phyloP scores from a whole-genome alignment of 2,888 invertebrate genomes.

The Eupithecia inturbata region DNA sequence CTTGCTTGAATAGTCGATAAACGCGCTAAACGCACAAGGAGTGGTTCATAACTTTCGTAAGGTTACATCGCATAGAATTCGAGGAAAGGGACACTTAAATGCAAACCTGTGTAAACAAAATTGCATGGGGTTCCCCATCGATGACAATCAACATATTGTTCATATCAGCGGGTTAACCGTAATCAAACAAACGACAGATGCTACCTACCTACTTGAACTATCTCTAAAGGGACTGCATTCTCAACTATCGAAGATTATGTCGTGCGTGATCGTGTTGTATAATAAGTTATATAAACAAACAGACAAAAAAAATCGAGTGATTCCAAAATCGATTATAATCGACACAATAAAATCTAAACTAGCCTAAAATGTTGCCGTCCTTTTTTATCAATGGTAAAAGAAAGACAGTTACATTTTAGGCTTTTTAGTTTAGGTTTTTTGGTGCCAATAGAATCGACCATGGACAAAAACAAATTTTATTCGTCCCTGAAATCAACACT shows the following conservation, averaged over 20 bases:
- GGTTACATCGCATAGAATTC: slow-evolving; percentile 8
- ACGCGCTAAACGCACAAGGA: slow-evolving; percentile 18
- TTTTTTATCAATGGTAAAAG: background rate
- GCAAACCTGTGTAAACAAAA: slow-evolving; percentile 14
- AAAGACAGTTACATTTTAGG: background rate
- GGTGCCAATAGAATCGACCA: background rate
- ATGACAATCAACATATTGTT: background rate
- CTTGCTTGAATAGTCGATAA: slow-evolving; percentile 17
- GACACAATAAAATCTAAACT: background rate
- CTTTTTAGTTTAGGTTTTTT: background rate
- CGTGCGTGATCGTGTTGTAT: too few relatives aligned
- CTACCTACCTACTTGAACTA: background rate
- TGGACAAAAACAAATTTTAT: too few relatives aligned
- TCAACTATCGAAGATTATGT: background rate
- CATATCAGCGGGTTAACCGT: background rate
- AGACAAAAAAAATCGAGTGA: too few relatives aligned
- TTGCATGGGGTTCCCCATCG: background rate
- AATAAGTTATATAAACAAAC: too few relatives aligned
- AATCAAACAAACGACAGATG: background rate
- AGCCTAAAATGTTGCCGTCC: background rate
- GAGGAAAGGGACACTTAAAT: background rate
- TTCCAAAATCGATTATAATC: too few relatives aligned
- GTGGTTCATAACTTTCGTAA: slow-evolving; percentile 23
- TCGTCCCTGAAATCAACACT: background rate
- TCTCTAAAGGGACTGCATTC: background rate